A percentile compares a stretch with the other conserved stretches of the same genome.
Conservation (phyloP, 2,888 invertebrate genomes). For the Bellardia pandia region DNA sequence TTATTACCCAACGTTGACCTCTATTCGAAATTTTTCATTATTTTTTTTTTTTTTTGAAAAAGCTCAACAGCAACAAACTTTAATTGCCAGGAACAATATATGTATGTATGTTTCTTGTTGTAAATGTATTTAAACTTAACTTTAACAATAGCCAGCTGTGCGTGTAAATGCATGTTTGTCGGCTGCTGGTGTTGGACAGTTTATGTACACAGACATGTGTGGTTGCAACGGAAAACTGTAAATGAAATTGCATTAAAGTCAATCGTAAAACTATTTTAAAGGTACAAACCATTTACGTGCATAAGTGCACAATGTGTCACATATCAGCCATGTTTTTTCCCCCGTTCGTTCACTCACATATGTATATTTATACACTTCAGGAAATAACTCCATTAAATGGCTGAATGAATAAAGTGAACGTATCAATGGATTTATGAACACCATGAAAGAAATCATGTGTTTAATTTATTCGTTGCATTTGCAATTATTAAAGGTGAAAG, state of each 20-base stretch:
- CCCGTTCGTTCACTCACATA: not conserved
- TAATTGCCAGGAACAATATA: constrained; percentile 44
- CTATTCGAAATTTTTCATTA: not conserved
- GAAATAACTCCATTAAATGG: constrained; percentile 22
- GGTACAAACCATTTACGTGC: not conserved
- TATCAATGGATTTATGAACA: constrained; percentile 25
- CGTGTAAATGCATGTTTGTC: not conserved
- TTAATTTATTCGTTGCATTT: not conserved
- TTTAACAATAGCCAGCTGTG: not conserved
- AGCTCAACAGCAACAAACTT: constrained; percentile 14
- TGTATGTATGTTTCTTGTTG: not conserved
- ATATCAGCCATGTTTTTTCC: not conserved
- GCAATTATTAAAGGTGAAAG: too few species aligned
- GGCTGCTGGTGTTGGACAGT: not conserved
- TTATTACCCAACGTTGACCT: constrained; percentile 51
- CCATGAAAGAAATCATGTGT: not conserved
- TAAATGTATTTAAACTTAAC: constrained; percentile 36
- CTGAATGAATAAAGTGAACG: constrained; percentile 31
- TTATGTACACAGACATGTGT: not conserved
- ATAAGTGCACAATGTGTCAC: constrained; percentile 10
- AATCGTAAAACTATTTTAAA: constrained; percentile 32
- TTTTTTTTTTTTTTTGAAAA: constrained; percentile 1
- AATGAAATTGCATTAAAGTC: constrained; percentile 46
- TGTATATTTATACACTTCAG: not conserved
- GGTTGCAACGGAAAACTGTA: not conserved